Evolutionary conservation across 2,113 vertebrate species (phyloP).

Genomic region (Lasiurus borealis): DNA sequence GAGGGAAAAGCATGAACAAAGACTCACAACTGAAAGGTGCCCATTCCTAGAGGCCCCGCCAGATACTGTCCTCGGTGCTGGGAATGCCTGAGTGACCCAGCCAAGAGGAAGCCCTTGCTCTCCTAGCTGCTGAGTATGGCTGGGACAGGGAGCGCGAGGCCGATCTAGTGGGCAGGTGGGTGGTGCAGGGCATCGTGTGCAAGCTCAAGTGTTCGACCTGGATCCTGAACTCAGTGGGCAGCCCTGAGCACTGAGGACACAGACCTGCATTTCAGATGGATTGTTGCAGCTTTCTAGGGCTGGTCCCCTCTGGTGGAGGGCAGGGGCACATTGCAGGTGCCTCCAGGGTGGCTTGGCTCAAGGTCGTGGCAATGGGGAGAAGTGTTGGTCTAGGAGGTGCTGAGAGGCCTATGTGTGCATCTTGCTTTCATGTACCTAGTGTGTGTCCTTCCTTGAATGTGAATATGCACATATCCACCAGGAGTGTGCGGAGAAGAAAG

Average conservation of each 20-base stretch:
- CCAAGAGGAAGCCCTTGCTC: accelerated
- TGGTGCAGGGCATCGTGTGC: accelerated
- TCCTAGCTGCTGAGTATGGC: neutral
- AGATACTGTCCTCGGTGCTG: neutral
- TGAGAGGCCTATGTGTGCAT: accelerated
- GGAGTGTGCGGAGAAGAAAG: neutral
- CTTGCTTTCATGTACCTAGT: accelerated
- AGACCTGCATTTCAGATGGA: neutral
- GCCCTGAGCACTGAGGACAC: neutral
- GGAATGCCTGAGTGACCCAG: neutral
- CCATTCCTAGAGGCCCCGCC: neutral
- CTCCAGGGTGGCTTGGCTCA: neutral
- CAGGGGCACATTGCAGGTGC: neutral
- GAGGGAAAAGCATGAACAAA: neutral
- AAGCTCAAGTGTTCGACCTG: neutral
- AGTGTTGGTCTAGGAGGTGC: neutral
- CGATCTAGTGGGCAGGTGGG: neutral
- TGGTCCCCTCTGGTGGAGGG: neutral
- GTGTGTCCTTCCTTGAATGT: neutral
- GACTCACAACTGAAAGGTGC: no score
- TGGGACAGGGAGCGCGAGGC: neutral
- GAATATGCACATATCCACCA: no score
- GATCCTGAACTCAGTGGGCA: neutral
- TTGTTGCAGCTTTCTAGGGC: accelerated
- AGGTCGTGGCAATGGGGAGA: neutral